These are phyloP conservation scores for Rhinolophus sinicus DNA, from an alignment of 2,113 vertebrate genomes.

Conservation along the genomic window DNA sequence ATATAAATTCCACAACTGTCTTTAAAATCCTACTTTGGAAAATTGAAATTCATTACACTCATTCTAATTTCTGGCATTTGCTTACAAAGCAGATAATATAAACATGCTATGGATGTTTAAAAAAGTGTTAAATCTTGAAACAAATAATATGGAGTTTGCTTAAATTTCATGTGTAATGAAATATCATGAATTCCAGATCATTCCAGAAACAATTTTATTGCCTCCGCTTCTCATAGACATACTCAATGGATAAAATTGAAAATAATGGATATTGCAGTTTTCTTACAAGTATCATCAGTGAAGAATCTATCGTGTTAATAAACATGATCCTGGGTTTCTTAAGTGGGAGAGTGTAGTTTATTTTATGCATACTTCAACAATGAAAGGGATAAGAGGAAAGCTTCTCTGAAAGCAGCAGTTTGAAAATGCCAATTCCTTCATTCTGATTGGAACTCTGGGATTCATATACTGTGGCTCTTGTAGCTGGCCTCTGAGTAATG, in stretches of 20 bases:
- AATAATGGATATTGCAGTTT: background rate
- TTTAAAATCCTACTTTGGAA: conserved; percentile 27
- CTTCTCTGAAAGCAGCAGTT: background rate
- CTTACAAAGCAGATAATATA: background rate
- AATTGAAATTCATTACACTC: conserved; percentile 30
- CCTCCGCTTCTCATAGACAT: background rate
- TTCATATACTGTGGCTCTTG: background rate
- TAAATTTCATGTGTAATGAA: background rate
- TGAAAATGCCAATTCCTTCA: background rate
- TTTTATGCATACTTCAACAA: background rate
- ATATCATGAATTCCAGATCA: background rate
- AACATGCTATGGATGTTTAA: background rate
- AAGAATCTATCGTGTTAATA: background rate
- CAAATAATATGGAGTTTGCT: background rate
- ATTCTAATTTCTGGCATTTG: conserved; percentile 13
- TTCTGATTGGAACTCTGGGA: background rate
- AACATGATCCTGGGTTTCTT: background rate
- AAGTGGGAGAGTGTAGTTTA: background rate
- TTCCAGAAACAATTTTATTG: background rate
- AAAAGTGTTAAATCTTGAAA: background rate
- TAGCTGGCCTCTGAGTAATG: background rate
- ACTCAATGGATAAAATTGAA: background rate
- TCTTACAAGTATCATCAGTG: background rate
- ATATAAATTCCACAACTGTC: background rate
- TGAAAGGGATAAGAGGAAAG: background rate